phyloP scores from a whole-genome alignment of 2,888 invertebrate genomes.

The Catocala fraxini region DNA sequence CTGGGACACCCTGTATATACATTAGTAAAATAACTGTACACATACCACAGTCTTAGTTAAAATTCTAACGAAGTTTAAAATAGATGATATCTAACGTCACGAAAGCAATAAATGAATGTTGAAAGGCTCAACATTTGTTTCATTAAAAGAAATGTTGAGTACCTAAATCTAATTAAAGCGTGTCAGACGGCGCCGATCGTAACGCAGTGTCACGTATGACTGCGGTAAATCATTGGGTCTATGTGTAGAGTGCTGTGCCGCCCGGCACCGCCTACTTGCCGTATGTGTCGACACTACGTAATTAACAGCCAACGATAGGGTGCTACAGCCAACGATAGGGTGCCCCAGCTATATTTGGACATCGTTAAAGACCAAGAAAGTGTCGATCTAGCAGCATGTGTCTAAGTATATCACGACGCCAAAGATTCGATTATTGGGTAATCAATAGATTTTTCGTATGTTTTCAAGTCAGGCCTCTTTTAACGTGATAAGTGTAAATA shows the following conservation, averaged over 20 bases:
- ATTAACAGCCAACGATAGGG: constrained; percentile 67
- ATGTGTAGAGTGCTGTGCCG: constrained; percentile 71
- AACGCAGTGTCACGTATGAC: constrained; percentile 36
- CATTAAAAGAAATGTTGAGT: constrained; percentile 45
- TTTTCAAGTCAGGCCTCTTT: no score
- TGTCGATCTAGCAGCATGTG: no score
- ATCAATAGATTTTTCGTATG: no score
- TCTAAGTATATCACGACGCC: no score
- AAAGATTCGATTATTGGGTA: no score
- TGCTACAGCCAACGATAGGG: constrained; percentile 61
- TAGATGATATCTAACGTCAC: constrained; percentile 35
- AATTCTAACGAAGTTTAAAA: constrained; percentile 20
- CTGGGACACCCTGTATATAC: no score
- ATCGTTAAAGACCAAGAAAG: no score
- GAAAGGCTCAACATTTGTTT: constrained; percentile 36
- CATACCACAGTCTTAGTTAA: not conserved
- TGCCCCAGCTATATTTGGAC: constrained; percentile 65
- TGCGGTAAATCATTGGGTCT: constrained; percentile 72
- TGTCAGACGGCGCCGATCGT: constrained; percentile 36
- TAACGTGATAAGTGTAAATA: no score
- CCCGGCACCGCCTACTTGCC: constrained; percentile 65
- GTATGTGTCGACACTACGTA: constrained; percentile 77
- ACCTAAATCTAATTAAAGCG: constrained; percentile 54
- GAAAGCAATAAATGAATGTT: constrained; percentile 32
- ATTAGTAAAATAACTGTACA: no score